Evolutionary conservation across 2,888 invertebrate species (phyloP).

Genomic region (Gortyna flavago): DNA sequence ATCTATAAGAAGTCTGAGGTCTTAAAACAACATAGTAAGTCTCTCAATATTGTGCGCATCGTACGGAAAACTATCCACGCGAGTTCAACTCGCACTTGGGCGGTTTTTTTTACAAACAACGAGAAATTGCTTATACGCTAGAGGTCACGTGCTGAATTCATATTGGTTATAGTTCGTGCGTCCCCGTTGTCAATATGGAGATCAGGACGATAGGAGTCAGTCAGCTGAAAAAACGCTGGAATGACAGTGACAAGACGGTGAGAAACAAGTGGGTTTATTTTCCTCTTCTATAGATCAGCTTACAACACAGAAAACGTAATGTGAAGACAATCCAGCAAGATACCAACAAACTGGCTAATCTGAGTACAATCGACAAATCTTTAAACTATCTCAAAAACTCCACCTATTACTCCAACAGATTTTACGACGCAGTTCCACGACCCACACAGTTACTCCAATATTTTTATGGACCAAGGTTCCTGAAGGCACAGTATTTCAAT

Average conservation of each 20-base stretch:
- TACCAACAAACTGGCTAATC: not conserved
- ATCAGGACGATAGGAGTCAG: no score
- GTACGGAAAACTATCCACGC: no score
- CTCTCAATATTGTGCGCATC: no score
- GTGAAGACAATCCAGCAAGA: not conserved
- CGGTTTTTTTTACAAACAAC: no score
- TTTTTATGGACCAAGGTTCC: conserved; percentile 79
- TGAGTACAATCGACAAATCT: conserved; percentile 10
- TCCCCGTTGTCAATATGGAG: no score
- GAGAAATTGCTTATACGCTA: no score
- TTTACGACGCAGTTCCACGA: conserved; percentile 47
- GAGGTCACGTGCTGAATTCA: not conserved
- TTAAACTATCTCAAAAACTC: conserved; percentile 29
- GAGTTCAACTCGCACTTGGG: no score
- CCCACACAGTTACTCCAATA: conserved; percentile 68
- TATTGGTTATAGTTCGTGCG: not conserved
- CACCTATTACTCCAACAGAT: conserved; percentile 41
- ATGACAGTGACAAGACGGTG: not conserved
- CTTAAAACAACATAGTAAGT: no score
- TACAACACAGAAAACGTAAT: not conserved
- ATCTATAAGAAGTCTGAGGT: no score
- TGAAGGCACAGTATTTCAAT: conserved; percentile 84
- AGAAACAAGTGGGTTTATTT: not conserved
- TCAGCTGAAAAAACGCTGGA: not conserved
- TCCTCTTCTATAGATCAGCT: not conserved